Evolutionary conservation across 1,140 invertebrate species (phyloP), one percentile per base, ranked within the genome.

Genomic region (Antheraea mylitta): DNA sequence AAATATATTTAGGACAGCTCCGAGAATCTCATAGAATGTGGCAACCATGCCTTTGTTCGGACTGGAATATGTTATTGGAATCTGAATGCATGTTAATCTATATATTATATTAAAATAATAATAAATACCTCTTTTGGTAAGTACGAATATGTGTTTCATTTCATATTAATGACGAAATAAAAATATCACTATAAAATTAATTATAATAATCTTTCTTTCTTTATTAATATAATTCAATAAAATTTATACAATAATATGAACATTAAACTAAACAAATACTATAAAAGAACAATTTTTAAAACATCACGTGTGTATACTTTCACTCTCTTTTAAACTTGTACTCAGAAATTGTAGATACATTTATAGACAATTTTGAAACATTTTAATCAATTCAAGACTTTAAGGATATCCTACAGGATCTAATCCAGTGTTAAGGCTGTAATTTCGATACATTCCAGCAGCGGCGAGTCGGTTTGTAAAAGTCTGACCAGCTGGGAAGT

Each of bases 351-450:
- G 7, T 60, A 19, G 11, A 0, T 18, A 18, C 9, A 18, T 19
- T 60, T n/a, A 22, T 71, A 45, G 18, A 53, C 66, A 58, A 67
- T 3, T 30, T 18, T 63, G 64, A 18, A 19, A 9, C 30, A 64
- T 19, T 37, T 13, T 38, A 36, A 68, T 45, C 19, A 63, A 58
- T 69, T 16, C 22, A 71, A 59, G 62, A 30, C 18, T 60, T 62
- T 53, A 86, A 36, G 73, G 61, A 66, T 88, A 88, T 8, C 81
- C 78, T 7, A 64, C 76, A 10, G 82, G 82, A 60, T 96, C 94
- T 74, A 95, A 90, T 65, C 94, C 94, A n/a, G 95, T 95, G 81
- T 96, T 96, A 18, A 96, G 90, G 7, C 95, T 95, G 80, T 94
- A 94, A 87, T 95, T 96, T 53, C 94, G 91, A 75, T 95, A 96